Percentiles rank a stretch among this genome's conserved stretches.
Conservation (phyloP, 2,888 invertebrate genomes). For the Branchellion lobata region DNA sequence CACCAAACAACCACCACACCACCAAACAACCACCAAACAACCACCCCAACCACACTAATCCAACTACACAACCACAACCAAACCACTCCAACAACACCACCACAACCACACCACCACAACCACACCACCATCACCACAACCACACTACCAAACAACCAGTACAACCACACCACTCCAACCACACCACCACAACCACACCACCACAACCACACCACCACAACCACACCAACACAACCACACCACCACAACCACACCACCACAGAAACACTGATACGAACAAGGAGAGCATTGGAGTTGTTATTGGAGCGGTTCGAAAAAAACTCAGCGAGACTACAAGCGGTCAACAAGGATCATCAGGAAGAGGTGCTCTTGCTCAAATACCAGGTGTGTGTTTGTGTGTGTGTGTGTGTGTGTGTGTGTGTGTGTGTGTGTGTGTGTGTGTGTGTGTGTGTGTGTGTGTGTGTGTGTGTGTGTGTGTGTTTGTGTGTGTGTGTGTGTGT, state of each 20-base stretch:
- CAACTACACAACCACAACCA: no score
- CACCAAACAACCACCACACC: no score
- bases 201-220: background rate
- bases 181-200: background rate
- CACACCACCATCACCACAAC: background rate
- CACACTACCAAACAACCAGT: background rate
- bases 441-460: no score
- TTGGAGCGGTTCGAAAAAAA: background rate
- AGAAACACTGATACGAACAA: background rate
- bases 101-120: background rate
- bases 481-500: no score
- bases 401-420: background rate
- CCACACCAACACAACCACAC: background rate
- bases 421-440: no score
- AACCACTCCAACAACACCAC: conserved; percentile 1
- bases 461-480: no score
- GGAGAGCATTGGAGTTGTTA: background rate
- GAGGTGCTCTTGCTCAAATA: conserved; percentile 21
- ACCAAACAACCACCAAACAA: no score
- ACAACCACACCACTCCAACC: background rate
- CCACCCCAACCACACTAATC: no score
- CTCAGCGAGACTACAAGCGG: conserved; percentile 20
- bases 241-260: no score
- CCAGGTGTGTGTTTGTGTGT: no score
- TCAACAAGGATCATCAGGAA: conserved; percentile 36